Evolutionary conservation across 2,888 invertebrate genomes (phyloP).

Genomic region (Selenia dentaria): DNA sequence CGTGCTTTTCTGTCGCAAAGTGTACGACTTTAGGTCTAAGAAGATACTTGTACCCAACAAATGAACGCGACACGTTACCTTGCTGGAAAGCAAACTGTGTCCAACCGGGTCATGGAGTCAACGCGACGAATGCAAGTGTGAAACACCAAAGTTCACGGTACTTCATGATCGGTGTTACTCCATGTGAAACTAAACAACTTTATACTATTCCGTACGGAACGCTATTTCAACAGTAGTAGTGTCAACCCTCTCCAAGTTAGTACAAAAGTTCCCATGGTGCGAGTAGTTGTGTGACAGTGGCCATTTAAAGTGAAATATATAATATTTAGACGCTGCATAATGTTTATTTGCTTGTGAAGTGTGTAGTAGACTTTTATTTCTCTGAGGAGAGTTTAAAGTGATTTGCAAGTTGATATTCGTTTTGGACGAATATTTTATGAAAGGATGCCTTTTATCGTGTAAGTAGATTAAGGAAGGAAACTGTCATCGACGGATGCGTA

Average conservation of each 20-base stretch:
- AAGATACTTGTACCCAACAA: slow-evolving; percentile 84
- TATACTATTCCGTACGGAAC: slow-evolving; percentile 13
- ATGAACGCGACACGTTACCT: slow-evolving; percentile 46
- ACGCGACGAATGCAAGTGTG: slow-evolving; percentile 11
- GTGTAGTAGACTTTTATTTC: slow-evolving; percentile 65
- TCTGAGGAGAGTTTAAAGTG: slow-evolving; percentile 58
- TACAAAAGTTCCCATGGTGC: slow-evolving; percentile 73
- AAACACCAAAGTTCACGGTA: slow-evolving; percentile 56
- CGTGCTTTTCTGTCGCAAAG: slow-evolving; percentile 96
- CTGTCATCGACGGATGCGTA: slow-evolving; percentile 60
- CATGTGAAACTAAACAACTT: slow-evolving; percentile 13
- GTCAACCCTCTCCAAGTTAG: slow-evolving; percentile 62
- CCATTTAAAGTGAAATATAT: slow-evolving; percentile 58
- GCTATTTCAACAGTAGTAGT: slow-evolving; percentile 46
- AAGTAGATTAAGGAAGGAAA: slow-evolving; percentile 70
- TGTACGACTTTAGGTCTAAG: slow-evolving; percentile 97
- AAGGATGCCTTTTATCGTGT: slow-evolving; percentile 80
- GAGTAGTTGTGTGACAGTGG: slow-evolving; percentile 52
- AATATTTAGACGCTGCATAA: slow-evolving; percentile 63
- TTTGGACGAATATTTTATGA: slow-evolving; percentile 67
- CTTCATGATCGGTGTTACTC: slow-evolving; percentile 26
- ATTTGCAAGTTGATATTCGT: slow-evolving; percentile 62
- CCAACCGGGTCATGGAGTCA: slow-evolving; percentile 29
- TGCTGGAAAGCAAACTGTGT: slow-evolving; percentile 22
- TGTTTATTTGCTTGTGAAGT: slow-evolving; percentile 72